Evolutionary conservation across 2,113 vertebrate species (phyloP), one percentile per base, ranked within the genome.

Genomic region (Corythornis cristatus): DNA sequence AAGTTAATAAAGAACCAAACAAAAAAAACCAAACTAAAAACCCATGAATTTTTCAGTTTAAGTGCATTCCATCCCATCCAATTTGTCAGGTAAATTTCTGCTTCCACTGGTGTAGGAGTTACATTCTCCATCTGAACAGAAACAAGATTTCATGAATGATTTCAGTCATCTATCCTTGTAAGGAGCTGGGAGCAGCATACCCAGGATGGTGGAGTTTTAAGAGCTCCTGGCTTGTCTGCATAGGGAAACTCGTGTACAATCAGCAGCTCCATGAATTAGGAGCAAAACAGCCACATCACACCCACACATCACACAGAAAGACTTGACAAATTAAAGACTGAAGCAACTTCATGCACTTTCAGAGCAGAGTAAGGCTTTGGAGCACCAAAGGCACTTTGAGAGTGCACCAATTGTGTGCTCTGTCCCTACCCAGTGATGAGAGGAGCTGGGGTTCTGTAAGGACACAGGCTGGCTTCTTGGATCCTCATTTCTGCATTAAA

Each of bases 11-110:
- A 45, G 65, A 65, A 54, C 13, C 80, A 23, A 23, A 50, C 21
- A 50, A 50, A 45, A 48, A 48, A 48, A 48, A 48, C 2, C 21
- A 23, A 48, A 22, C 46, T 22, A 48, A 48, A 48, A 48, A 48
- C 10, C 46, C 35, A 77, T 14, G 40, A 66, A 62, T 79, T 76
- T 92, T 89, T 70, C 31, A 70, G 66, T 91, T 70, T 45, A 79
- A 95, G 85, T 60, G 88, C 90, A 77, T 48, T 58, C 74, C 51
- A 83, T 66, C 42, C 84, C 42, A 58, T 54, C 54, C 85, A 50
- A 37, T 89, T 73, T 94, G 65, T 54, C 80, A 78, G 86, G 76
- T 46, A 54, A 54, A 73, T 23, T 81, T 40, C 19, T 45, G 45
- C 57, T 89, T 57, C 48, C 20, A 0, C 3, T 29, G 66, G 8